Percentiles rank a stretch among this genome's conserved stretches.
These are phyloP conservation scores for Mylabris sibirica DNA, from an alignment of 2,888 invertebrate species.

Conservation along the genomic window DNA sequence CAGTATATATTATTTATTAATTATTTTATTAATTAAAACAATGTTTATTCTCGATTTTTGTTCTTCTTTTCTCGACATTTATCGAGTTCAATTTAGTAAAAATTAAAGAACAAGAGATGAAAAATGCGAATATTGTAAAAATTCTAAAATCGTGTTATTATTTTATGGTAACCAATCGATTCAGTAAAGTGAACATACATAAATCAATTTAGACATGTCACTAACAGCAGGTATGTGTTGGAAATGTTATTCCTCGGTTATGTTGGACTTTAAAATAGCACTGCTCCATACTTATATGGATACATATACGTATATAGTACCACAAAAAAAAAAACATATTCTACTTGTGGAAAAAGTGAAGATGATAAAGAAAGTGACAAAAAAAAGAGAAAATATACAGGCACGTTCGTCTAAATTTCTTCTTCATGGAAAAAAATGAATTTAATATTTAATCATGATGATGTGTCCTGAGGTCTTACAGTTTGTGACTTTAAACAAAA, in stretches of 20 bases:
- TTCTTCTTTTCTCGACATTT: too few relatives aligned
- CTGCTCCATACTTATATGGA: background rate
- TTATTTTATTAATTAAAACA: slow-evolving; percentile 3
- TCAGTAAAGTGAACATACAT: slow-evolving; percentile 26
- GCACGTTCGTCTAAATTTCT: background rate
- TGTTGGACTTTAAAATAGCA: background rate
- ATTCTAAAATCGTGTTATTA: background rate
- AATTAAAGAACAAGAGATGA: background rate
- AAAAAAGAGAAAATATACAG: background rate
- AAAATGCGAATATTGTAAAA: background rate
- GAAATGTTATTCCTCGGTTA: slow-evolving; percentile 11
- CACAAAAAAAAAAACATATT: too few relatives aligned
- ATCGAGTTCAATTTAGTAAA: background rate
- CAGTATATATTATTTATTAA: background rate
- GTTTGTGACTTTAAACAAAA: slow-evolving; percentile 28
- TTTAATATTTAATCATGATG: slow-evolving; percentile 8
- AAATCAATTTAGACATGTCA: slow-evolving; percentile 29
- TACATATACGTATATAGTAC: background rate
- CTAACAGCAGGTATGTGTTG: slow-evolving; percentile 18
- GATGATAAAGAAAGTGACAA: background rate
- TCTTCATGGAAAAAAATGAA: background rate
- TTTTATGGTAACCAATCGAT: slow-evolving; percentile 21
- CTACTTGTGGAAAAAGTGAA: background rate
- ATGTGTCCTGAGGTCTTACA: slow-evolving; percentile 16
- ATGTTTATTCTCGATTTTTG: too few relatives aligned